phyloP scores from a whole-genome alignment of 2,113 vertebrate species.

The Tragelaphus buxtoni region DNA sequence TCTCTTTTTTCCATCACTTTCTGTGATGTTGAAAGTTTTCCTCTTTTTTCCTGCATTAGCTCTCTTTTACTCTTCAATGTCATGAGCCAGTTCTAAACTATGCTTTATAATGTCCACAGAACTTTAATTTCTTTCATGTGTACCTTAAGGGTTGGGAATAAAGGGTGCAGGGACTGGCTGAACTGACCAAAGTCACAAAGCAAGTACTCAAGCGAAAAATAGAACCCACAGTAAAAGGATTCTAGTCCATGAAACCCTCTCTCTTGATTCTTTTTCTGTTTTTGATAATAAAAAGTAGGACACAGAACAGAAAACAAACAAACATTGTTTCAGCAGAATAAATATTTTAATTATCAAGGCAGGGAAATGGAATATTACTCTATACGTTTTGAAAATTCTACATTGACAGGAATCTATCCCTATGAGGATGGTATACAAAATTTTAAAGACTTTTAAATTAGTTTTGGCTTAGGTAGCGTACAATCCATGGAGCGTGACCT shows the following conservation, averaged over 20 bases:
- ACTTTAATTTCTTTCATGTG: neutral
- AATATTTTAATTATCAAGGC: neutral
- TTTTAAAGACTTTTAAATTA: conserved; percentile 24
- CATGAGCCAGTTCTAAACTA: neutral
- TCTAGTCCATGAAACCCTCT: neutral
- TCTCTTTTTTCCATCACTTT: neutral
- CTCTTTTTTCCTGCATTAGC: neutral
- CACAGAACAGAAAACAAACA: neutral
- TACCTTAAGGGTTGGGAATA: neutral
- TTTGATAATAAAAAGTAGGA: neutral
- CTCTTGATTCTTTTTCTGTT: neutral
- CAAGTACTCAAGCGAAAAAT: neutral
- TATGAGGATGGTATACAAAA: neutral
- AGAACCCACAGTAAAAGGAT: neutral
- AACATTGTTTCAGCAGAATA: neutral
- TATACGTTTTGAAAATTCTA: neutral
- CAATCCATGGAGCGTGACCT: neutral
- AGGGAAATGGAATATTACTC: neutral
- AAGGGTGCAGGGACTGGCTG: neutral
- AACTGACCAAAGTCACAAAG: neutral
- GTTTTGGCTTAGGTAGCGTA: neutral
- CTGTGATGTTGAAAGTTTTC: neutral
- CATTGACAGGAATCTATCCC: neutral
- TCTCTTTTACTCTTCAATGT: neutral
- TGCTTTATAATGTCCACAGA: neutral